A percentile compares a stretch with the other conserved stretches of the same genome.
These are phyloP conservation scores for Drosophila kepulauana DNA, from an alignment of 1,140 invertebrate genomes.

Conservation along the genomic window DNA sequence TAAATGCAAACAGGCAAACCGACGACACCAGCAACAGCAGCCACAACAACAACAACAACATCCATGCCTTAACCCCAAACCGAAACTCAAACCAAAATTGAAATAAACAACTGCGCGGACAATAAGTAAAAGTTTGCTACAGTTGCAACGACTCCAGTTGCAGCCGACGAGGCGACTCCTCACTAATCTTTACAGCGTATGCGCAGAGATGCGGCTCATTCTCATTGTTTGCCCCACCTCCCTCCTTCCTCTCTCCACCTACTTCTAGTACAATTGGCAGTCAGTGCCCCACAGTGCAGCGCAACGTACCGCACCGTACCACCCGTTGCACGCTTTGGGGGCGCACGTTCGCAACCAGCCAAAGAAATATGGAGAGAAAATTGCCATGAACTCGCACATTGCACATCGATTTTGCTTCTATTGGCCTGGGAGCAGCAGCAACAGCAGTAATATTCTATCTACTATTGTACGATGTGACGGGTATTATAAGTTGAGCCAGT, in stretches of 20 bases:
- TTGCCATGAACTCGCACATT: conserved; percentile 49
- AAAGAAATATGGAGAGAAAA: conserved; percentile 49
- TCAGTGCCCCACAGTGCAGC: background rate
- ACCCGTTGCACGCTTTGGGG: conserved; percentile 32
- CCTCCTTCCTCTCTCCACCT: background rate
- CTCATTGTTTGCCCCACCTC: conserved; percentile 37
- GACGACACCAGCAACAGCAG: conserved; percentile 32
- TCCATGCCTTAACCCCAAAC: conserved; percentile 46
- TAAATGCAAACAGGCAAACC: conserved; percentile 78
- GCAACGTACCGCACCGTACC: conserved; percentile 7
- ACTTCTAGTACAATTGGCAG: background rate
- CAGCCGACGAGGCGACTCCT: conserved; percentile 14
- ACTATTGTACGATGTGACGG: background rate
- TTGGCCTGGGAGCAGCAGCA: background rate
- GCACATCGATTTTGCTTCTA: conserved; percentile 39
- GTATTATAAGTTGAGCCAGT: conserved; percentile 25
- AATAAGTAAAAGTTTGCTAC: conserved; percentile 61
- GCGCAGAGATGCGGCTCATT: conserved; percentile 39
- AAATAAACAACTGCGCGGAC: conserved; percentile 55
- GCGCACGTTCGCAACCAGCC: conserved; percentile 33
- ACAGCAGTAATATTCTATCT: too few species aligned
- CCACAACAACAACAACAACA: conserved; percentile 43
- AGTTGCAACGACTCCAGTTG: conserved; percentile 47
- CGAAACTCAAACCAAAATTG: conserved; percentile 54
- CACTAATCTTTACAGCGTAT: conserved; percentile 50